Percentiles rank a stretch among this genome's conserved stretches.
These are phyloP conservation scores for Agrotis clavis DNA, from an alignment of 2,888 invertebrate species.

Conservation along the genomic window DNA sequence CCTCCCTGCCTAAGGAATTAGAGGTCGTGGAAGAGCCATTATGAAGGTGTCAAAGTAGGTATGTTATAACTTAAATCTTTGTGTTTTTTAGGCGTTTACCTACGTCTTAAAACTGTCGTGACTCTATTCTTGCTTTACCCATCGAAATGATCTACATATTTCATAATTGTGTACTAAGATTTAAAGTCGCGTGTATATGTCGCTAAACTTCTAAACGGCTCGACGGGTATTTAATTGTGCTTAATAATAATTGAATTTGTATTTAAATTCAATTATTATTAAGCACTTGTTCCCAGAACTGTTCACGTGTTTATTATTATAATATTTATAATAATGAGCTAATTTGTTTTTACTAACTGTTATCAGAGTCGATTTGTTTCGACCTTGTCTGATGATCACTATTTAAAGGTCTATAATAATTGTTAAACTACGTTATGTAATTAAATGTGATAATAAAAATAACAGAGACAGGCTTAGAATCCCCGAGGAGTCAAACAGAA, in stretches of 20 bases:
- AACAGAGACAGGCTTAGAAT: neutral
- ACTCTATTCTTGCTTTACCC: neutral
- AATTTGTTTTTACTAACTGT: neutral
- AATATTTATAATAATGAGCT: neutral
- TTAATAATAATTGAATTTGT: too few relatives aligned
- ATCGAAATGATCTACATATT: too few relatives aligned
- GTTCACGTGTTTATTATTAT: neutral
- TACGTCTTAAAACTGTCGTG: too few relatives aligned
- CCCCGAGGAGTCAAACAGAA: neutral
- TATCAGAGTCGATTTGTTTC: neutral
- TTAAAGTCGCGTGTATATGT: too few relatives aligned
- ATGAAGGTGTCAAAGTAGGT: slow-evolving; percentile 12
- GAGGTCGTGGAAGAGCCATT: slow-evolving; percentile 45
- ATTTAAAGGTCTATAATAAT: too few relatives aligned
- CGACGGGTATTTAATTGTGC: too few relatives aligned
- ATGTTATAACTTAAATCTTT: neutral
- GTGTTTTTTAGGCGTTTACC: neutral
- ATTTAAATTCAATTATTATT: too few relatives aligned
- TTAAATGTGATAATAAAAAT: too few relatives aligned
- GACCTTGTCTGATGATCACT: neutral
- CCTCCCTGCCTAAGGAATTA: slow-evolving; percentile 43
- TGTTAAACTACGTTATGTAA: too few relatives aligned
- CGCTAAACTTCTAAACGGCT: too few relatives aligned
- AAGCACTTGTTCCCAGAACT: neutral
- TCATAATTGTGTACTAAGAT: too few relatives aligned